Evolutionary conservation across 2,113 vertebrate species (phyloP).

Genomic region (Lamprologus speciosus): DNA sequence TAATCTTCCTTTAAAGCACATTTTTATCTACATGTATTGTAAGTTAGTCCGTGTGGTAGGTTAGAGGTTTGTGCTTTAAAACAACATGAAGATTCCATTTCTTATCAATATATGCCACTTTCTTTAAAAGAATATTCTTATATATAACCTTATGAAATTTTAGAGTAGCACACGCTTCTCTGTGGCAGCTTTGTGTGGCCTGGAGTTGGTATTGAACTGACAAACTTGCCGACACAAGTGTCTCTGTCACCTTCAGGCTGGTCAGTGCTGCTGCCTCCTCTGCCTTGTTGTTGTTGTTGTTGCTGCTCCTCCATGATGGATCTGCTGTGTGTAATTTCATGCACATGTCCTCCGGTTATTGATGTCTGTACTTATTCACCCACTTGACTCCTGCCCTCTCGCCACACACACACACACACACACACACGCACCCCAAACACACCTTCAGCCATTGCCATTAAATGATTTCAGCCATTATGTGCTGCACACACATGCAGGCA

Average conservation of each 20-base stretch:
- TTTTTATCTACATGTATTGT: neutral
- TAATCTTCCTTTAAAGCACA: neutral
- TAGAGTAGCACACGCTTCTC: neutral
- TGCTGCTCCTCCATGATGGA: constrained; percentile 31
- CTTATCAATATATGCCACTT: neutral
- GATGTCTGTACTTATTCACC: constrained; percentile 49
- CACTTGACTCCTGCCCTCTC: constrained; percentile 35
- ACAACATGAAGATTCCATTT: neutral
- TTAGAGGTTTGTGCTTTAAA: neutral
- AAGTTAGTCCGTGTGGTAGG: neutral
- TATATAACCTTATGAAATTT: accelerated
- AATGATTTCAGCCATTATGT: constrained; percentile 14
- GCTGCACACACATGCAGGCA: neutral
- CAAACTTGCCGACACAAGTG: neutral
- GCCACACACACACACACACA: neutral
- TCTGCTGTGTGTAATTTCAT: constrained; percentile 41
- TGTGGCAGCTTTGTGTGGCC: neutral
- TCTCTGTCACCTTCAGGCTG: constrained; percentile 7
- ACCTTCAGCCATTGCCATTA: neutral
- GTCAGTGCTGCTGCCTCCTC: neutral
- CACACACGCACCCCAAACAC: neutral
- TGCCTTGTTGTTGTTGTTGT: neutral
- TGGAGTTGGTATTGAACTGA: neutral
- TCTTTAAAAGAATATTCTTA: neutral
- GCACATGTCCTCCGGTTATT: constrained; percentile 43